These are phyloP conservation scores for Melinaea menophilus DNA, from an alignment of 2,888 invertebrate genomes.

Conservation along the genomic window DNA sequence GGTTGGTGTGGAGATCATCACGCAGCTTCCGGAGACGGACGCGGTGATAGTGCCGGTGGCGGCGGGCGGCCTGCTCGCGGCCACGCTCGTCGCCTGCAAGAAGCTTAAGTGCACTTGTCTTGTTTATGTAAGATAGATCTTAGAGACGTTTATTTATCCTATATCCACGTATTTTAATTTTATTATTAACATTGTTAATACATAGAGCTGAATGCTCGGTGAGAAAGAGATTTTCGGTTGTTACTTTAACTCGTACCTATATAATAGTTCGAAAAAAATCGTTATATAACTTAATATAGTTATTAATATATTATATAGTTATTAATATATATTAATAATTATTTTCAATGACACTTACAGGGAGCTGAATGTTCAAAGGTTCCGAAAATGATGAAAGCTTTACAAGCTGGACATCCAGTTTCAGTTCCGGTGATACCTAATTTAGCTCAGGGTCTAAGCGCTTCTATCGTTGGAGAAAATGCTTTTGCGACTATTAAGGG, in stretches of 20 bases:
- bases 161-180: no score
- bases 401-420: conserved; percentile 81
- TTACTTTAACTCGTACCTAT: no score
- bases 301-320: no score
- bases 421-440: conserved; percentile 78
- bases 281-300: no score
- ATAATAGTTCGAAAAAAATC: no score
- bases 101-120: conserved; percentile 69
- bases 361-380: conserved; percentile 90
- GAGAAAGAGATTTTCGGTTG: no score
- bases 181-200: no score
- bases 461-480: conserved; percentile 83
- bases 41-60: conserved; percentile 67
- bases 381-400: conserved; percentile 84
- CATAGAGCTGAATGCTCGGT: no score
- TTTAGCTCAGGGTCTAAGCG: conserved; percentile 86
- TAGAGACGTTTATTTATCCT: neutral
- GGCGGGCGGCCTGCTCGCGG: conserved; percentile 55
- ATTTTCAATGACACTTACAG: conserved; percentile 45
- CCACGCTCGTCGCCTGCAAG: conserved; percentile 66
- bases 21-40: conserved; percentile 66
- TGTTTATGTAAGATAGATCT: conserved; percentile 53
- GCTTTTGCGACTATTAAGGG: conserved; percentile 83
- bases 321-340: neutral
- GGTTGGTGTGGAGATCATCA: conserved; percentile 63